Percentiles rank a stretch among this genome's conserved stretches.
Evolutionary conservation across 1,140 invertebrate genomes (phyloP).

Genomic region (Protaetia brevitarsis): DNA sequence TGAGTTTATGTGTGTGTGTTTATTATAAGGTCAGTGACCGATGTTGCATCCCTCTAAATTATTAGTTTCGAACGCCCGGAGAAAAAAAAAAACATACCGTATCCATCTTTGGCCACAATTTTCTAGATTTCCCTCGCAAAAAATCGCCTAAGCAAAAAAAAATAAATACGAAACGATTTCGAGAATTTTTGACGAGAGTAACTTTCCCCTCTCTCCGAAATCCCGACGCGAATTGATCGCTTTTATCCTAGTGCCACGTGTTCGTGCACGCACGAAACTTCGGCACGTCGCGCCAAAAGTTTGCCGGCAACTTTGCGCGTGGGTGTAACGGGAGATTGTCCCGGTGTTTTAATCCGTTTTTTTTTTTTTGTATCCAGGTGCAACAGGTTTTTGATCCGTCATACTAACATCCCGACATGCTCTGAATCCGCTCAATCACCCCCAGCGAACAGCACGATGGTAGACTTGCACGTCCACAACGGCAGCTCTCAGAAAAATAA

Average conservation of each 20-base stretch:
- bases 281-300: slow-evolving; percentile 2
- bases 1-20: slow-evolving; percentile 36
- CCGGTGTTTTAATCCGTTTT: background rate
- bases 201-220: too few relatives aligned
- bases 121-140: too few relatives aligned
- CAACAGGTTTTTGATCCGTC: slow-evolving; percentile 22
- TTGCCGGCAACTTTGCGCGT: background rate
- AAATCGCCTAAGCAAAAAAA: too few relatives aligned
- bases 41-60: background rate
- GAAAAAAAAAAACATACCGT: too few relatives aligned
- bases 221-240: too few relatives aligned
- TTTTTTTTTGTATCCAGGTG: slow-evolving; percentile 4
- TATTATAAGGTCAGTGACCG: slow-evolving; percentile 37
- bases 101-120: too few relatives aligned
- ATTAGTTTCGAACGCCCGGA: too few relatives aligned
- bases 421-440: background rate
- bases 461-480: slow-evolving; percentile 28
- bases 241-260: too few relatives aligned
- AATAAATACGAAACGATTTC: too few relatives aligned
- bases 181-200: too few relatives aligned
- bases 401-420: too few relatives aligned
- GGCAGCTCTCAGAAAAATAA: slow-evolving; percentile 7
- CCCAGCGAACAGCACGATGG: slow-evolving; percentile 24
- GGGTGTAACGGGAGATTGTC: background rate
- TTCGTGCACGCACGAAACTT: too few relatives aligned